phyloP scores from a whole-genome alignment of 2,888 invertebrate species.

The Zaprionus lineosus region DNA sequence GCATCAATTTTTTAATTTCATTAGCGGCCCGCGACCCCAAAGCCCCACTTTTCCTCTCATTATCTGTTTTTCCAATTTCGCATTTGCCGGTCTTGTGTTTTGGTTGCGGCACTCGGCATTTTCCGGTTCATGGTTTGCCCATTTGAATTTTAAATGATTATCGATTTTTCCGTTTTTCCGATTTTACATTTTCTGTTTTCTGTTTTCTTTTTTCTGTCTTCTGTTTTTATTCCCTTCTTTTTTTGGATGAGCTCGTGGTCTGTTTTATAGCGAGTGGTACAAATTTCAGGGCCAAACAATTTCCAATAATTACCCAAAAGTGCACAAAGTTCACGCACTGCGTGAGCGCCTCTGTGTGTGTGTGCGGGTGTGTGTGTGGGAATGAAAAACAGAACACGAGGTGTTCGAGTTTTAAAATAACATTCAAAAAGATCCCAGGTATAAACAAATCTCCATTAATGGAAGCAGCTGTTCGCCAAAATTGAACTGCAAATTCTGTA shows the following conservation, averaged over 20 bases:
- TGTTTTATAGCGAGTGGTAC: constrained; percentile 6
- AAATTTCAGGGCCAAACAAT: constrained; percentile 65
- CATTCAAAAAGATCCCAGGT: constrained; percentile 1
- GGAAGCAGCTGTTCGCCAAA: constrained; percentile 1
- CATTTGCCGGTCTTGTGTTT: constrained; percentile 62
- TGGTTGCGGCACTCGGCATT: constrained; percentile 57
- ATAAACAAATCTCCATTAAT: constrained; percentile 36
- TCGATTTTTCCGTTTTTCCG: constrained; percentile 60
- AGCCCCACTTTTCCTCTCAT: constrained; percentile 64
- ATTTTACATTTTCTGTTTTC: no score
- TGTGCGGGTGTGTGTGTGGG: neutral
- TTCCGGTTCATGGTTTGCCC: constrained; percentile 73
- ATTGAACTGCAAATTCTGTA: no score
- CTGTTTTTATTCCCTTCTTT: constrained; percentile 13
- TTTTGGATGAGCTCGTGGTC: no score
- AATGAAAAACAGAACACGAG: constrained; percentile 30
- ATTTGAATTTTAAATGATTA: constrained; percentile 76
- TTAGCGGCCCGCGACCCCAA: constrained; percentile 60
- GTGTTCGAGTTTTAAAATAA: constrained; percentile 19
- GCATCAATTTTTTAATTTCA: constrained; percentile 78
- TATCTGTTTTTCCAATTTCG: constrained; percentile 76
- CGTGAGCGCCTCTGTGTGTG: neutral
- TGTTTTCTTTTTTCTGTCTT: constrained; percentile 26
- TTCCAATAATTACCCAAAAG: constrained; percentile 64
- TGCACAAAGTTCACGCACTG: constrained; percentile 46